Evolutionary conservation across 2,797 vertebrate species (phyloP).

Genomic region (Acanthurus leucopareius): DNA sequence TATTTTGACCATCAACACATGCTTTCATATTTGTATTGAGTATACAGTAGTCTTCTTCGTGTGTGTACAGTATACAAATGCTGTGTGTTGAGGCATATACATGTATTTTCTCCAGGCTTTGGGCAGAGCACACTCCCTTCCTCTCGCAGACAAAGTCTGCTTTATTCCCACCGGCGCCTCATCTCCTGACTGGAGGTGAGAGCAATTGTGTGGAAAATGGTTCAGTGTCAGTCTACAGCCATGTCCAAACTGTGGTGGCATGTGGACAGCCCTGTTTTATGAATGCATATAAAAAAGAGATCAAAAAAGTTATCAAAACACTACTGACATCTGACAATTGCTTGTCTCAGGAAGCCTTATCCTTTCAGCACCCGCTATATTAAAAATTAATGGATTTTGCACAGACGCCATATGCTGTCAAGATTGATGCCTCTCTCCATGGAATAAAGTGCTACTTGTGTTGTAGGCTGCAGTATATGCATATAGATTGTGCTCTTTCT

Average conservation of each 20-base stretch:
- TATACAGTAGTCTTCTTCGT: neutral
- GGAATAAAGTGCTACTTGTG: slow-evolving; percentile 84
- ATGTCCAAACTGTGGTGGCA: slow-evolving; percentile 78
- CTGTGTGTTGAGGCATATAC: neutral
- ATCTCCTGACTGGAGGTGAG: slow-evolving; percentile 66
- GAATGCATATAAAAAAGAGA: slow-evolving; percentile 85
- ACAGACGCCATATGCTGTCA: slow-evolving; percentile 86
- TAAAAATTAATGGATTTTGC: slow-evolving; percentile 89
- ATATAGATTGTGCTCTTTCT: slow-evolving; percentile 72
- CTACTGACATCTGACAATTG: slow-evolving; percentile 88
- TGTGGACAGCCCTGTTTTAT: slow-evolving; percentile 79
- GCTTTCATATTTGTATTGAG: neutral
- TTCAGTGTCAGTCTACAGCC: slow-evolving; percentile 76
- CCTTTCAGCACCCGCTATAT: slow-evolving; percentile 85
- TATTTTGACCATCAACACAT: neutral
- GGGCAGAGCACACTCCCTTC: slow-evolving; percentile 20
- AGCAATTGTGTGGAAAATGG: slow-evolving; percentile 82
- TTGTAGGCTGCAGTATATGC: slow-evolving; percentile 73
- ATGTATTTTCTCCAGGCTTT: slow-evolving; percentile 22
- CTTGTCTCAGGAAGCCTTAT: slow-evolving; percentile 86
- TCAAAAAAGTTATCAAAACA: slow-evolving; percentile 89
- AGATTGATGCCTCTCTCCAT: slow-evolving; percentile 84
- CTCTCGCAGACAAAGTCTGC: slow-evolving; percentile 27
- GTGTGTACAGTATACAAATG: neutral
- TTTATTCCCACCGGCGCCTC: slow-evolving; percentile 27